Evolutionary conservation across 2,888 invertebrate species (phyloP), one percentile per base, ranked within the genome.

Genomic region (Archaeoteleia sp.): DNA sequence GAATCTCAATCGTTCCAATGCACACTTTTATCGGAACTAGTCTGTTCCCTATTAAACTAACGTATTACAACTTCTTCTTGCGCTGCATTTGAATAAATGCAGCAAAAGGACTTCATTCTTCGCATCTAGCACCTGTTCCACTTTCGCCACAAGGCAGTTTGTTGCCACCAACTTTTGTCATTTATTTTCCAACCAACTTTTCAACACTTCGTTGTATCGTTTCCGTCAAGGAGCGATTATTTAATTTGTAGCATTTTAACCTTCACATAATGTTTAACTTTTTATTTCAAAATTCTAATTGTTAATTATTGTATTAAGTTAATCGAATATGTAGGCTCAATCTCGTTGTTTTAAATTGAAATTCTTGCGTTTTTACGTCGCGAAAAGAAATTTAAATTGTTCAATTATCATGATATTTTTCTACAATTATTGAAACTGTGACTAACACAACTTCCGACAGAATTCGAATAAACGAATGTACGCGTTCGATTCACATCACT

Each of bases 51-150:
- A 27, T 8, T 12, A 10, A 27, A 12, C 27, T 27, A 2, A 7
- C 27, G 29, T 8, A 13, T 13, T 12, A 42, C 40, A 20, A 40
- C 9, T 7, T 10, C 23, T 10, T 10, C 23, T 9, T 12, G 2
- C 1, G 42, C 12, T 9, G 20, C 27, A 42, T 42, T 42, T 27
- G 20, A 42, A 42, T 42, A 27, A 42, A 42, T 13, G 12, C 29
- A 6, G 1, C 9, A 4, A 4, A 27, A 13, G 10, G 13, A 42
- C 8, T 12, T 42, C n/a, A 8, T 20, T 42, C 12, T 27, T 14
- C 25, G 8, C 25, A 6, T 29, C 9, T 29, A 1, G 8, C 29
- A 9, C 40, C 23, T 20, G 2, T 10, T 23, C 14, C 5, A 1
- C 12, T 15, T 9, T 10, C 9, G 2, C 8, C 12, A 6, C 7